A percentile compares a stretch with the other conserved stretches of the same genome.
phyloP scores from a whole-genome alignment of 2,888 invertebrate genomes.

The Mylabris sibirica region DNA sequence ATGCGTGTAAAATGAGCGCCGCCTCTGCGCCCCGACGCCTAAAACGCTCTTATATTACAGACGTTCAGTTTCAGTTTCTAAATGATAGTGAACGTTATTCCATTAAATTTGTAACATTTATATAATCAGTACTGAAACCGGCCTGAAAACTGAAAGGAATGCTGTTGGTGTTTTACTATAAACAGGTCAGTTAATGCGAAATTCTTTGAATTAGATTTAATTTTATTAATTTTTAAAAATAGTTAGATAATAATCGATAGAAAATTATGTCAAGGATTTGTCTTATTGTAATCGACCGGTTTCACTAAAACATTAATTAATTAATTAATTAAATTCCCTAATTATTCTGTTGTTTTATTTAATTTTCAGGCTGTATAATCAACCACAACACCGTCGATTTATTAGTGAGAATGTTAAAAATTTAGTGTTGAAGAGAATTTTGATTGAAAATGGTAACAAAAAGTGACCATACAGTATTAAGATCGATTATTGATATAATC shows the following conservation, averaged over 20 bases:
- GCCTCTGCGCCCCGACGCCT: conserved; percentile 1
- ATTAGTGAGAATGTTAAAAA: not conserved
- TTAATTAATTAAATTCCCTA: not conserved
- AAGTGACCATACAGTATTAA: conserved; percentile 62
- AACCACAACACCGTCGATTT: not conserved
- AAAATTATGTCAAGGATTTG: not conserved
- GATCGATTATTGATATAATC: conserved; percentile 65
- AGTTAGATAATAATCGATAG: not conserved
- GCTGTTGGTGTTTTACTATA: not conserved
- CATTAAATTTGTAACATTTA: not conserved
- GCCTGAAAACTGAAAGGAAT: not conserved
- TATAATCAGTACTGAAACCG: too few relatives aligned
- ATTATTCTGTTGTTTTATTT: not conserved
- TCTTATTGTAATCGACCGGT: not conserved
- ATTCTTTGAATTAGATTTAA: not conserved
- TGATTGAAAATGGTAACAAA: conserved; percentile 37
- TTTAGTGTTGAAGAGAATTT: not conserved
- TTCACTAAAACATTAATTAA: not conserved
- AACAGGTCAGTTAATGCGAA: too few relatives aligned
- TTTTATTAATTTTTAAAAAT: not conserved
- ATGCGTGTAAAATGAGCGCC: not conserved
- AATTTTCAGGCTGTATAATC: not conserved
- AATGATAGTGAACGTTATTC: not conserved
- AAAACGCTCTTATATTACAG: not conserved
- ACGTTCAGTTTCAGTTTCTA: not conserved